Evolutionary conservation across 1,140 invertebrate species (phyloP).

Genomic region (Temnothorax curvispinosus): DNA sequence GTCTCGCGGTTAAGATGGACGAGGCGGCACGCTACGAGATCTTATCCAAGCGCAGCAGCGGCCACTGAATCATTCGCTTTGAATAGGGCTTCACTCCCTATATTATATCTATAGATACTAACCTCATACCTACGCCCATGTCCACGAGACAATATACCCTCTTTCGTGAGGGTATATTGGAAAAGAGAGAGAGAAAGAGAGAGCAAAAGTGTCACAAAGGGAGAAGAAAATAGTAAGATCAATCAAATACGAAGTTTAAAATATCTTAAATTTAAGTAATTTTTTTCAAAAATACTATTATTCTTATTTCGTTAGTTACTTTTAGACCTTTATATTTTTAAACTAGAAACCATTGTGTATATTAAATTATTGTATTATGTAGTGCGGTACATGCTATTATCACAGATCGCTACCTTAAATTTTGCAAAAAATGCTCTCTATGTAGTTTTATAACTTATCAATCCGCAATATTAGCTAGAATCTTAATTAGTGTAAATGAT

Average conservation of each 20-base stretch:
- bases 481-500: slow-evolving; percentile 86
- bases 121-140: slow-evolving; percentile 70
- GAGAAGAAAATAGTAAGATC: neutral
- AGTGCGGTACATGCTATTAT: slow-evolving; percentile 51
- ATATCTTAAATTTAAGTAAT: slow-evolving; percentile 59
- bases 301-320: neutral
- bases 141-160: slow-evolving; percentile 71
- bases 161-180: slow-evolving; percentile 36
- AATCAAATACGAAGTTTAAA: neutral
- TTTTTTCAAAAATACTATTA: neutral
- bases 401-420: slow-evolving; percentile 61
- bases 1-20: slow-evolving; percentile 80
- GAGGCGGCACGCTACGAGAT: slow-evolving; percentile 82
- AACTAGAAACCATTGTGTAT: slow-evolving; percentile 70
- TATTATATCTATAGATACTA: slow-evolving; percentile 81
- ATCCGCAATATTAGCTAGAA: slow-evolving; percentile 82
- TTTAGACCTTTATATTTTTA: slow-evolving; percentile 46
- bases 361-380: slow-evolving; percentile 75
- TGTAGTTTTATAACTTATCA: slow-evolving; percentile 77
- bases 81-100: slow-evolving; percentile 84
- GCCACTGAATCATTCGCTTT: slow-evolving; percentile 85
- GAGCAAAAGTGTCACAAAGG: neutral
- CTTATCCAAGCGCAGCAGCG: slow-evolving; percentile 83
- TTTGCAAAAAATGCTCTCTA: slow-evolving; percentile 57
- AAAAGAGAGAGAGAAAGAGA: neutral